Conservation (phyloP, 2,113 vertebrate species). For the Cariama cristata region DNA sequence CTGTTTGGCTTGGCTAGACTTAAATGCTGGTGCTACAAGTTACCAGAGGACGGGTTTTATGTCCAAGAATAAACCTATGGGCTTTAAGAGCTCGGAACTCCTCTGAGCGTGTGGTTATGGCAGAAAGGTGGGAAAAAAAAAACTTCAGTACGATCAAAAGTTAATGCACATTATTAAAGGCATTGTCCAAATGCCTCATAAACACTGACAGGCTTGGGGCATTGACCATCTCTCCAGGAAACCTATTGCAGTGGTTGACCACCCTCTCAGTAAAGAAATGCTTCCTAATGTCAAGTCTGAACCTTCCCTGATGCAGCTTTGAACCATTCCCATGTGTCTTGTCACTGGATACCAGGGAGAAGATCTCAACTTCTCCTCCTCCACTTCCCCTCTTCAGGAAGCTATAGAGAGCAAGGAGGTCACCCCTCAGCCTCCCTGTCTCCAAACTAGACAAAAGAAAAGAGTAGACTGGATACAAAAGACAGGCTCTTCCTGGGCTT, state of each 20-base stretch:
- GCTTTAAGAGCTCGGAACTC: background rate
- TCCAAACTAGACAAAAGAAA: background rate
- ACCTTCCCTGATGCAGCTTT: background rate
- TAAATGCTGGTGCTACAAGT: background rate
- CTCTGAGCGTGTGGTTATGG: background rate
- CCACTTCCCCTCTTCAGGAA: background rate
- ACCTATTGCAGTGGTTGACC: background rate
- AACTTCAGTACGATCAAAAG: background rate
- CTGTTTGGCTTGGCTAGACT: background rate
- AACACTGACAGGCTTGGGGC: background rate
- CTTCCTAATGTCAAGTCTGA: background rate
- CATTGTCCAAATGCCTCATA: background rate
- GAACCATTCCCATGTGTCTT: rapidly evolving
- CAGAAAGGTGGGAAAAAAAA: background rate
- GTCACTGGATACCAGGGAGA: too few relatives aligned
- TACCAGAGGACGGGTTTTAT: background rate
- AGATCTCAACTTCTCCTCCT: background rate
- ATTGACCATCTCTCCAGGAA: background rate
- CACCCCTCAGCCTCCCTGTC: background rate
- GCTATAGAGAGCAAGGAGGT: background rate
- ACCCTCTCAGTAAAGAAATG: background rate
- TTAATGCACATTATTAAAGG: background rate
- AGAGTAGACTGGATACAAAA: background rate
- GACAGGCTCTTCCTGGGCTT: background rate
- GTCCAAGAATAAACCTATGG: background rate